phyloP scores from a whole-genome alignment of 2,797 vertebrate genomes.

The Rhodeus uyekii region DNA sequence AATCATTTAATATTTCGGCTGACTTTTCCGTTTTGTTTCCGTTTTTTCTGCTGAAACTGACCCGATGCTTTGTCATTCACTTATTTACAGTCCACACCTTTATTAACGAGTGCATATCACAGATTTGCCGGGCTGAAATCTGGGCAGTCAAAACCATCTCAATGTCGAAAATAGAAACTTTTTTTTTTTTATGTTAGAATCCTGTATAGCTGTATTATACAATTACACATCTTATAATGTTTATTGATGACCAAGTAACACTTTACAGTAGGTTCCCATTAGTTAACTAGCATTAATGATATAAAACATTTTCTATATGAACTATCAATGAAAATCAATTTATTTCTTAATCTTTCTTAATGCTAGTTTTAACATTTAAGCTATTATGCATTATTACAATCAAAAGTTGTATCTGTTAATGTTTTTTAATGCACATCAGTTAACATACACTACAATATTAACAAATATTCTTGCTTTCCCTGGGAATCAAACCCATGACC shows the following conservation, averaged over 20 bases:
- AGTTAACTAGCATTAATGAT: no score
- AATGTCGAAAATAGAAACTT: not conserved
- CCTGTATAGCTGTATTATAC: not conserved
- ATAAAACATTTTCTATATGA: no score
- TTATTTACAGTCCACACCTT: not conserved
- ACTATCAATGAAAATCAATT: not conserved
- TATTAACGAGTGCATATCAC: not conserved
- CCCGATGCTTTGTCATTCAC: not conserved
- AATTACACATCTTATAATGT: not conserved
- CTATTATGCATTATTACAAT: not conserved
- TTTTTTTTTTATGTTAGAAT: not conserved
- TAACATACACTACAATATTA: not conserved
- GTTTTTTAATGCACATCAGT: not conserved
- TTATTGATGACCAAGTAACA: not conserved
- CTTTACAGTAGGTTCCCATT: not conserved
- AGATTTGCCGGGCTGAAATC: not conserved
- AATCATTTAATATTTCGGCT: constrained; percentile 5
- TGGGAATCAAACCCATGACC: no score
- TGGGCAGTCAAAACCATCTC: not conserved
- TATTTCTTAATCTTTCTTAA: not conserved
- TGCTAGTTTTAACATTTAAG: not conserved
- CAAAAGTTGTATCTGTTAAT: not conserved
- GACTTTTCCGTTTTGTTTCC: not conserved
- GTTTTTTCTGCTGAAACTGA: not conserved
- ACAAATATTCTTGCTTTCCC: no score